Evolutionary conservation across 2,113 vertebrate species (phyloP).

Genomic region (Herpetotheres cachinnans): DNA sequence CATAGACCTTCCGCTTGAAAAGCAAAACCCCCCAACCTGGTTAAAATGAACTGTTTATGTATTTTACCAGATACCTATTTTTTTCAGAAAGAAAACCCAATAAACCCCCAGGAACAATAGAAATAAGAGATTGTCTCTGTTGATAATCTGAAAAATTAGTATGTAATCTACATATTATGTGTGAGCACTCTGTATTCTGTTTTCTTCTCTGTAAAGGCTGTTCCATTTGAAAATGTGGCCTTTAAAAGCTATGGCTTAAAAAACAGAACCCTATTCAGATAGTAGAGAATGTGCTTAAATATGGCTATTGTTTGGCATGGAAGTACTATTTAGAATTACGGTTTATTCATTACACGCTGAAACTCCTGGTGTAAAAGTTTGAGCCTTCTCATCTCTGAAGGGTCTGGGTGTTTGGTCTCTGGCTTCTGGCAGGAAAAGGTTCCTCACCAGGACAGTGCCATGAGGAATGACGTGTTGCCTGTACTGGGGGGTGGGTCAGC

Average conservation of each 20-base stretch:
- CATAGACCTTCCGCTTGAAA: neutral
- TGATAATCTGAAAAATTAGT: neutral
- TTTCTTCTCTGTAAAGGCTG: neutral
- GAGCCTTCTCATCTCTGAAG: neutral
- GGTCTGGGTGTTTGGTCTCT: neutral
- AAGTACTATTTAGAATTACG: neutral
- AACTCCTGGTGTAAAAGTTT: neutral
- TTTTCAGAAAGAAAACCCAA: neutral
- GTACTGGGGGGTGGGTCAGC: too few relatives aligned
- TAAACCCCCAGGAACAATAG: neutral
- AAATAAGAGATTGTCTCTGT: neutral
- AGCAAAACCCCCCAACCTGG: neutral
- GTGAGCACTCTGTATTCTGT: neutral
- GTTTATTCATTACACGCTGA: neutral
- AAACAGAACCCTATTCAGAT: neutral
- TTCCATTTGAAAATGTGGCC: neutral
- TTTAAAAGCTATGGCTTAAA: neutral
- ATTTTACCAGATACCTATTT: neutral
- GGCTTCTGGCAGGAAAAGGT: neutral
- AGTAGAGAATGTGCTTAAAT: neutral
- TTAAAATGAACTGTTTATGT: neutral
- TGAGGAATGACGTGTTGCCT: neutral
- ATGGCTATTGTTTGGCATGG: neutral
- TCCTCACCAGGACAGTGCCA: neutral
- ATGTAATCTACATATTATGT: neutral